A percentile compares a stretch with the other conserved stretches of the same genome.
Conservation (phyloP, 2,888 invertebrate species). For the Neoaliturus tenellus region DNA sequence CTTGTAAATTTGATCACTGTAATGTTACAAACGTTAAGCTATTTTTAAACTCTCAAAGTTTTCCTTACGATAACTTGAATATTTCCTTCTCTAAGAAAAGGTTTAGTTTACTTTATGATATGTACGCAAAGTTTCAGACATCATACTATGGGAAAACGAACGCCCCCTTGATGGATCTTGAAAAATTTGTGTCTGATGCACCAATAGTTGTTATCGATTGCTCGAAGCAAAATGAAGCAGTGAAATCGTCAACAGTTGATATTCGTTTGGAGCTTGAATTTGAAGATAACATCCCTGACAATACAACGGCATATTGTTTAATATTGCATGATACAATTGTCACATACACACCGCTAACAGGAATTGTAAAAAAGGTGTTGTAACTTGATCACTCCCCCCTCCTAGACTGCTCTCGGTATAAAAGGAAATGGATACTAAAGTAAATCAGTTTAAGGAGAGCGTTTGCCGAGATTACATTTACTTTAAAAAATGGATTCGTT, state of each 20-base stretch:
- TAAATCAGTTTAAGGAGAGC: too few relatives aligned
- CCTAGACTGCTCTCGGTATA: too few relatives aligned
- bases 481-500: too few relatives aligned
- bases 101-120: conserved; percentile 66
- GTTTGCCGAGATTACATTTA: too few relatives aligned
- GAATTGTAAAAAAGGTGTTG: conserved; percentile 34
- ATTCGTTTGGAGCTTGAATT: conserved; percentile 66
- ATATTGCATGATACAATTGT: conserved; percentile 58
- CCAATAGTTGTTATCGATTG: conserved; percentile 58
- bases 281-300: conserved; percentile 40
- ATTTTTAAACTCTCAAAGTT: conserved; percentile 67
- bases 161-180: conserved; percentile 62
- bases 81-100: conserved; percentile 66
- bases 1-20: conserved; percentile 66
- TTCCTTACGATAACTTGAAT: conserved; percentile 70
- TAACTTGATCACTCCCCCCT: too few relatives aligned
- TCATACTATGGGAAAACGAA: conserved; percentile 54
- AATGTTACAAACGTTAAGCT: conserved; percentile 60
- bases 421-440: too few relatives aligned
- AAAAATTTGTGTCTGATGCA: conserved; percentile 60
- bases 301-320: conserved; percentile 55
- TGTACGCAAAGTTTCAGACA: conserved; percentile 67
- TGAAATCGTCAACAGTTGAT: conserved; percentile 65
- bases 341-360: conserved; percentile 57
- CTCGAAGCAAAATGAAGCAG: conserved; percentile 60